Evolutionary conservation across 2,797 vertebrate species (phyloP).

Genomic region (Dryobates pubescens): DNA sequence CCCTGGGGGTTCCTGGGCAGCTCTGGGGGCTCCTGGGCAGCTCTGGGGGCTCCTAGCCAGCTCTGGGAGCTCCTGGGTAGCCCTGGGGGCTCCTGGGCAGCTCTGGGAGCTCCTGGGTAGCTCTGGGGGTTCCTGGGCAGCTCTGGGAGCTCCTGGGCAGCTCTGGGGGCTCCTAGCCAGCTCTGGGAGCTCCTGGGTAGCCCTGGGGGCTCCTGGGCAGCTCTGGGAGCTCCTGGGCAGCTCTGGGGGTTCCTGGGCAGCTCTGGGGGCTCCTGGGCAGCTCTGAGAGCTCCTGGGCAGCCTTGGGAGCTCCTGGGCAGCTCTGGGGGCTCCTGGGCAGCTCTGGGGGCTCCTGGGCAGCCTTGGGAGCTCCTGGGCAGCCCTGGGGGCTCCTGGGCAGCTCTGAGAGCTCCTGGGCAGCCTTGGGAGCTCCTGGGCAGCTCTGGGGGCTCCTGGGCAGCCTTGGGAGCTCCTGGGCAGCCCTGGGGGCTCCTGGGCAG

Average conservation of each 20-base stretch:
- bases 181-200: not conserved
- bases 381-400: not conserved
- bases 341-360: too few relatives aligned
- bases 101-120: too few relatives aligned
- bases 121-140: not conserved
- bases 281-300: not conserved
- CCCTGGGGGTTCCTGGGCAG: too few relatives aligned
- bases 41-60: too few relatives aligned
- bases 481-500: too few relatives aligned
- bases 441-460: too few relatives aligned
- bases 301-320: not conserved
- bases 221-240: not conserved
- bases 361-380: not conserved
- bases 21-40: too few relatives aligned
- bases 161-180: not conserved
- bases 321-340: not conserved
- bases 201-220: not conserved
- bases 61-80: too few relatives aligned
- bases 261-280: not conserved
- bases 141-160: not conserved
- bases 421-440: too few relatives aligned
- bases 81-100: too few relatives aligned
- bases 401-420: too few relatives aligned
- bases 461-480: too few relatives aligned
- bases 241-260: not conserved